Conservation (phyloP, 2,113 vertebrate species). For the Miniopterus natalensis region DNA sequence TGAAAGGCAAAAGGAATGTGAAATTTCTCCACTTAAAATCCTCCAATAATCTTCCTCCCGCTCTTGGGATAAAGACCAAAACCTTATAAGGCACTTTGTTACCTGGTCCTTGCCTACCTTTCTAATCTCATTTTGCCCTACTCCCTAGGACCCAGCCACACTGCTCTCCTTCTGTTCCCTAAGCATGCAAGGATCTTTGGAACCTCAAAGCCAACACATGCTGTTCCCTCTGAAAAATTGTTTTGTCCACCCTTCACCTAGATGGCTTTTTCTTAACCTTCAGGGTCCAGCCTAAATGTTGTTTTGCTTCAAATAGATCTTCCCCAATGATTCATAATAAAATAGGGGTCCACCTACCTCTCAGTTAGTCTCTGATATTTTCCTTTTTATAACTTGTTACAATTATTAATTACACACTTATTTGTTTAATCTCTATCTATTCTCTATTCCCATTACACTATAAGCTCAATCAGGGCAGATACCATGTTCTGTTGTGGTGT, state of each 20-base stretch:
- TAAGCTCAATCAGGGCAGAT: neutral
- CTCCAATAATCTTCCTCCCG: neutral
- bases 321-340: neutral
- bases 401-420: slow-evolving; percentile 26
- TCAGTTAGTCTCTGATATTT: slow-evolving; percentile 27
- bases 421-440: neutral
- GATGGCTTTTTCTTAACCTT: neutral
- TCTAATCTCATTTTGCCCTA: neutral
- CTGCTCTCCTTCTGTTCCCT: neutral
- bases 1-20: neutral
- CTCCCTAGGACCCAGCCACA: neutral
- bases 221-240: neutral
- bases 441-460: neutral
- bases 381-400: neutral
- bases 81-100: neutral
- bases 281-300: neutral
- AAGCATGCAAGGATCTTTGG: neutral
- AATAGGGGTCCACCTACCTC: neutral
- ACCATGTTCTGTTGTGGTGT: neutral
- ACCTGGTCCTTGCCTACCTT: neutral
- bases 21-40: neutral
- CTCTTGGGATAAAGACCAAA: slow-evolving; percentile 20
- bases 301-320: slow-evolving; percentile 15
- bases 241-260: neutral
- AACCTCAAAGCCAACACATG: neutral